Conservation (phyloP, 2,888 invertebrate genomes). For the Mallateleia sp. region DNA sequence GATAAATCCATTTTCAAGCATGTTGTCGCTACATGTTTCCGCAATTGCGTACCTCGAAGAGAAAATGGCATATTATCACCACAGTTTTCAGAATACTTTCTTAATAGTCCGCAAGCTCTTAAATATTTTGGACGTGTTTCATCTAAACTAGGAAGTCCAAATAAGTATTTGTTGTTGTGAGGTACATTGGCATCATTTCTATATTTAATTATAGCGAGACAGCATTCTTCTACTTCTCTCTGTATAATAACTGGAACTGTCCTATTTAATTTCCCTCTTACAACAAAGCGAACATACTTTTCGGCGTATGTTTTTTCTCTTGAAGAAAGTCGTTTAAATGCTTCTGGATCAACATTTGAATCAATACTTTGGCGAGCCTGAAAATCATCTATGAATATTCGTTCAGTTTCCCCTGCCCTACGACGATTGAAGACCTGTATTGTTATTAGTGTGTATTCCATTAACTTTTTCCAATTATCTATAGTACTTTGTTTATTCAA, state of each 20-base stretch:
- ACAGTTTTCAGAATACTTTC: constrained; percentile 34
- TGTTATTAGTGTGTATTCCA: constrained; percentile 67
- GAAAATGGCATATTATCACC: constrained; percentile 18
- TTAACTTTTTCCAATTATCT: constrained; percentile 66
- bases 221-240: constrained; percentile 33
- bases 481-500: constrained; percentile 15
- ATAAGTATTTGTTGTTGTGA: constrained; percentile 14
- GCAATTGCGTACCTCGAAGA: constrained; percentile 24
- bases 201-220: constrained; percentile 43
- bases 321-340: constrained; percentile 51
- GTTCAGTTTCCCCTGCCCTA: constrained; percentile 79
- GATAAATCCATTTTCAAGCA: constrained; percentile 35
- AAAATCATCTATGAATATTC: constrained; percentile 77
- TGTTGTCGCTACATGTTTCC: constrained; percentile 50
- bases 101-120: constrained; percentile 24
- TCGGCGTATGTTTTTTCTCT: constrained; percentile 68
- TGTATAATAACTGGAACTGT: constrained; percentile 54
- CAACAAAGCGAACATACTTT: constrained; percentile 76
- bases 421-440: constrained; percentile 81
- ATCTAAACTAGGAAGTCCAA: constrained; percentile 49
- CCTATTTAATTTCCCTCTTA: constrained; percentile 79
- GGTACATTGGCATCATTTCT: constrained; percentile 24
- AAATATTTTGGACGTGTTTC: constrained; percentile 32
- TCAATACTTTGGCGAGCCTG: constrained; percentile 73
- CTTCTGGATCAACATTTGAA: constrained; percentile 66